Evolutionary conservation across 23 tunicate species (phyloP).

Genomic region (Trididemnum clinides): DNA sequence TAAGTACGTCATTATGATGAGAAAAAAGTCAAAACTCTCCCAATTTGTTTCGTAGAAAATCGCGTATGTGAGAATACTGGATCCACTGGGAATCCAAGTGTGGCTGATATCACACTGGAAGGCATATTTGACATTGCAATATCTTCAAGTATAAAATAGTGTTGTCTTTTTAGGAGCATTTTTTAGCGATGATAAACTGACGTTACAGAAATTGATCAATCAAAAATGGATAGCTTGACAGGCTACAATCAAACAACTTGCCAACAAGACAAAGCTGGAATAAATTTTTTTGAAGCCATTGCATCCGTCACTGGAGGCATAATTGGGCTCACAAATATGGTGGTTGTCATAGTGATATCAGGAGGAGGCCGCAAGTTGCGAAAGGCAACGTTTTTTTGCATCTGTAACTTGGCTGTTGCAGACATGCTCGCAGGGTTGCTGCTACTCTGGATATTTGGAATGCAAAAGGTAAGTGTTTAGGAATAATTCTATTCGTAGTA

Average conservation of each 20-base stretch:
- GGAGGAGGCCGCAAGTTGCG: slow-evolving; percentile 69
- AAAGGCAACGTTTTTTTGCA: slow-evolving; percentile 84
- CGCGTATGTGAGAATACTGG: too few species aligned
- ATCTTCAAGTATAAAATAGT: too few species aligned
- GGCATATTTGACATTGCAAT: too few species aligned
- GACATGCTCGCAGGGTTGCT: slow-evolving; percentile 92
- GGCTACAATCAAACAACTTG: slow-evolving; percentile 14
- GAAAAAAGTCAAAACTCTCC: too few species aligned
- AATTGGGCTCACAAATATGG: slow-evolving; percentile 61
- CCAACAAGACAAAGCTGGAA: slow-evolving; percentile 44
- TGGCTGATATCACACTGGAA: too few species aligned
- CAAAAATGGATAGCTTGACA: background rate
- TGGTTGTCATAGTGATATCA: slow-evolving; percentile 56
- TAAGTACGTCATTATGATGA: too few species aligned
- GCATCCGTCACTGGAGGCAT: slow-evolving; percentile 60
- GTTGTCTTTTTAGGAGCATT: too few species aligned
- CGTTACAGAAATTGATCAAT: too few species aligned
- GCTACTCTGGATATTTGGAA: slow-evolving; percentile 86
- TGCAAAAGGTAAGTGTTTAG: slow-evolving; percentile 67
- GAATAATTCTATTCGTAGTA: too few species aligned
- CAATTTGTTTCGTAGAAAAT: too few species aligned
- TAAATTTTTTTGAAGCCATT: slow-evolving; percentile 46
- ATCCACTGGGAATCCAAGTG: too few species aligned
- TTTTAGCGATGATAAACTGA: too few species aligned
- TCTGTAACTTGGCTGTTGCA: slow-evolving; percentile 89